Base-by-base conservation (phyloP, 1,140 invertebrate species). In the Dendrolimus kikuchii region DNA sequence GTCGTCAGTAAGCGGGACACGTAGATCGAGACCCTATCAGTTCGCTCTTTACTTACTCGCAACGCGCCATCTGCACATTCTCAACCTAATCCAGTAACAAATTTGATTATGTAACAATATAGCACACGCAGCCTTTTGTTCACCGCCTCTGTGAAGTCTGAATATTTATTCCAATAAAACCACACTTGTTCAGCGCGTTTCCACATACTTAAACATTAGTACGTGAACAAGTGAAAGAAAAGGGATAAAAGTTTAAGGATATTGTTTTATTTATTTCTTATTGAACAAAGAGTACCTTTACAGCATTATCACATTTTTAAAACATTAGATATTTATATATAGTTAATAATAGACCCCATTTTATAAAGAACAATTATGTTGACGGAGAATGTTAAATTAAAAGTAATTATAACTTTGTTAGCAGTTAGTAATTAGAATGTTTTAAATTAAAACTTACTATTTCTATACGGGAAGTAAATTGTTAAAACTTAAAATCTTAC, bases 11-110 rank as follows among this genome's bases (percentile, higher is more conserved):
- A 63, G 67, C 82, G 64, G 61, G 67, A 78, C 82, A 86, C 82
- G 82, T 86, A 80, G 76, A 78, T 78, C 74, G 80, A 69, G 82
- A 81, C 80, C 80, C 81, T 84, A 86, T 86, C 82, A 84, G 79
- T 80, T 79, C 74, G 76, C 74, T 83, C 78, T 80, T 81, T 83
- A 85, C 82, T 86, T 79, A 82, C 81, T 83, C 60, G 70, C 71
- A 65, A 58, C 68, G 70, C 79, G 79, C 79, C 82, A 86, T 86
- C 79, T 83, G 80, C 74, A 76, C 74, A 81, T 76, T 80, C 66
- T 69, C 68, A 68, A 73, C 70, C 72, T 81, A 81, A 85, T 81
- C 71, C 75, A 71, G 67, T 80, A 75, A 70, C 77, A 78, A 78
- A 85, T 85, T 85, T 78, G 73, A 80, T 82, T 78, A 79, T 71